Base-by-base conservation (phyloP, 2,888 invertebrate species). In the Zelleria hepariella region DNA sequence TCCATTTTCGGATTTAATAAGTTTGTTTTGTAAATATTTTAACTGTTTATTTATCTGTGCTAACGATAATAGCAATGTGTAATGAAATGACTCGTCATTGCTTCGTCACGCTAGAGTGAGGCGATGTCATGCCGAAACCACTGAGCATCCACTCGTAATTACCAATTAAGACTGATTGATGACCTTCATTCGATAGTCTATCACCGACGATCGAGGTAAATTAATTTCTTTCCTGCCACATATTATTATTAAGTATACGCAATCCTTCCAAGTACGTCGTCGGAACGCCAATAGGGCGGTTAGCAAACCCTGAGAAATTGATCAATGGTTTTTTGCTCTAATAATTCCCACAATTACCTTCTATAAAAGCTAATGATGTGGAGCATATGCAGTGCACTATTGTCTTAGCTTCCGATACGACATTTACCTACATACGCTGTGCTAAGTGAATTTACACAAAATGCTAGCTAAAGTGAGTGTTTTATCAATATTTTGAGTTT, bases 321-420 rank as follows among this genome's bases (percentile, higher is more conserved):
- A 79, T 84, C 82, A 82, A 82, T 80, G 70, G 71, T 76, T 83
- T 86, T 87, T 87, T 86, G 84, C 86, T 82, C 83, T 70, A 81
- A 77, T 82, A 82, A 80, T 87, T 88, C 87, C 85, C 87, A 88
- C 87, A 85, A 83, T 86, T 83, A 84, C 71, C 71, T 68, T 73
- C 72, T 87, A 86, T 88, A 87, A 82, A 86, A 80, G 77, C 77
- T 82, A 82, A 79, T 80, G 79, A 75, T 71, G 65, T 66, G 65
- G 65, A 66, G 68, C 68, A 64, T 64, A 62, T 64, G 53, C 61
- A 68, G 67, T 68, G 63, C 80, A 82, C 70, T 80, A 75, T 77
- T 79, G 77, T 79, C 74, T 70, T 62, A 62, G 65, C 67, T 67
- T 64, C 63, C 68, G 64, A 57, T 62, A 65, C 65, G 65, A 63